These are phyloP conservation scores for Chelon auratus DNA, from an alignment of 2,797 vertebrate species.

Conservation along the genomic window DNA sequence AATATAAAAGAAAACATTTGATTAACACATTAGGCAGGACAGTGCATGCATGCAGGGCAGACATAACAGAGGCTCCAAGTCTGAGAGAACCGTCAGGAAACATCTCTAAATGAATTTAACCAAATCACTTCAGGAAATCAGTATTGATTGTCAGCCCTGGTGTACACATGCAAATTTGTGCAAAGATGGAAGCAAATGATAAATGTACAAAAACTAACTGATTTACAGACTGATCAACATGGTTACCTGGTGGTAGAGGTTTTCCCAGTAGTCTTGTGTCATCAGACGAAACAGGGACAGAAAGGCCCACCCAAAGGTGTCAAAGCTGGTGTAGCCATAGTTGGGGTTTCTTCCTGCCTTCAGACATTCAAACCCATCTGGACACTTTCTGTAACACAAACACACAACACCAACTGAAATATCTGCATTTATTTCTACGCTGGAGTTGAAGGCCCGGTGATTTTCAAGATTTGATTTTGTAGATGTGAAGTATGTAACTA, in stretches of 20 bases:
- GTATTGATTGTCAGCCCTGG: too few relatives aligned
- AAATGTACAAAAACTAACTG: too few relatives aligned
- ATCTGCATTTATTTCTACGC: neutral
- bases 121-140: too few relatives aligned
- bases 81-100: too few relatives aligned
- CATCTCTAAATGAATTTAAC: too few relatives aligned
- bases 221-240: neutral
- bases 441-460: neutral
- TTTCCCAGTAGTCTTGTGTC: constrained; percentile 96
- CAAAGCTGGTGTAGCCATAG: constrained; percentile 93
- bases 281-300: constrained; percentile 94
- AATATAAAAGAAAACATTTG: too few relatives aligned
- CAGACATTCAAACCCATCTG: constrained; percentile 82
- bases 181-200: too few relatives aligned
- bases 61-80: too few relatives aligned
- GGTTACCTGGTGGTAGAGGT: constrained; percentile 82
- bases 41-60: too few relatives aligned
- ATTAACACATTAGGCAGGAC: too few relatives aligned
- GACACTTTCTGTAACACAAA: constrained; percentile 85
- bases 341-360: constrained; percentile 86
- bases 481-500: constrained; percentile 26
- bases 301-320: constrained; percentile 95
- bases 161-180: too few relatives aligned
- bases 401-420: neutral
- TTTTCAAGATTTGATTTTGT: neutral